Percentiles rank a stretch among this genome's conserved stretches.
These are phyloP conservation scores for Malaclemys terrapin DNA, from an alignment of 2,113 vertebrate genomes.

Conservation along the genomic window DNA sequence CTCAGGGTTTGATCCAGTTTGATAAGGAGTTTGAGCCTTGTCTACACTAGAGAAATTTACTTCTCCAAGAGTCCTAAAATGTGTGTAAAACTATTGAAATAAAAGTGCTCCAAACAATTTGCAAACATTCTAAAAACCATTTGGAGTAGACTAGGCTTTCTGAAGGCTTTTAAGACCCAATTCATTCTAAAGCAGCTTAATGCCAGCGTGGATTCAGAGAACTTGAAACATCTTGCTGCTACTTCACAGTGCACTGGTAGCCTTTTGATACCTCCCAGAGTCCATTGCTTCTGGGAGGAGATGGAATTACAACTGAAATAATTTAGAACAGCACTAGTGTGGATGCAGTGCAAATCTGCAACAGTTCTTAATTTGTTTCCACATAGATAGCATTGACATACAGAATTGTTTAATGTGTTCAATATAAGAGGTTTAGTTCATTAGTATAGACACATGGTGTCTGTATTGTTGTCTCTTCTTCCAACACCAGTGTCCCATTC, in stretches of 20 bases:
- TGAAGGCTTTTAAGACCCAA: background rate
- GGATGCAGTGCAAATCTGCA: background rate
- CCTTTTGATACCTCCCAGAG: background rate
- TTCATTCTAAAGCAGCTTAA: background rate
- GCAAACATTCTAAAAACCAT: background rate
- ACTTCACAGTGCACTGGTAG: background rate
- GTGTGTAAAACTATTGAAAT: background rate
- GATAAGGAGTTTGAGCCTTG: background rate
- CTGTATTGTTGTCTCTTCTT: background rate
- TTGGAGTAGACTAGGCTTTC: background rate
- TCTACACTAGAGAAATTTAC: background rate
- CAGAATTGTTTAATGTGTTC: background rate
- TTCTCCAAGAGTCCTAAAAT: background rate
- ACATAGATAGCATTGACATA: background rate
- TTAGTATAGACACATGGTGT: too few relatives aligned
- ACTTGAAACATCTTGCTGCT: background rate
- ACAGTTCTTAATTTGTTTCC: background rate
- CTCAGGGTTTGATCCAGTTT: background rate
- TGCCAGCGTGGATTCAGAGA: background rate
- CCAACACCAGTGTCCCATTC: background rate
- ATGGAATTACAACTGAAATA: background rate
- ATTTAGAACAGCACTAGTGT: background rate
- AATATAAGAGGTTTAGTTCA: background rate
- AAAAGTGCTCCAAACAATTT: background rate
- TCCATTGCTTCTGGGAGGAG: background rate